Evolutionary conservation across 2,797 vertebrate genomes (phyloP), one percentile per base, ranked within the genome.

Genomic region (Coregonus ussuriensis): DNA sequence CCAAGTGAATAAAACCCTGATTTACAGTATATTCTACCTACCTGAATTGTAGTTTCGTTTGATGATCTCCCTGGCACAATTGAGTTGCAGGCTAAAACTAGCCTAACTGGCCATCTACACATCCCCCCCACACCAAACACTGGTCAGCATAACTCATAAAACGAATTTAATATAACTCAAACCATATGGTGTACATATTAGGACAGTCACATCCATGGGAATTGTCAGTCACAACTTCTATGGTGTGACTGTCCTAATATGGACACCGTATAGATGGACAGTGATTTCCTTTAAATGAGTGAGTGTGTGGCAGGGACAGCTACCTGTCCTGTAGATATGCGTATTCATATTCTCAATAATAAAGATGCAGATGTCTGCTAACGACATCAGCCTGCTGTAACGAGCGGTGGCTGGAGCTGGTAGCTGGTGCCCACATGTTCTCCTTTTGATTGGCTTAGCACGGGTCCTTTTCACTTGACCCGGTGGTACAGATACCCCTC

Each of bases 321-420:
- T 84, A 90, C 89, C 87, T 86, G 88, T 83, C 59, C 25, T 29
- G 59, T 63, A 63, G 21, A 82, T 85, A 81, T 80, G 7, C 25
- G 31, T 54, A 79, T 81, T 77, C 74, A 83, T 83, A 83, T 82
- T 82, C 84, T 84, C 59, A 83, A 77, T 90, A 91, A 93, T 92
- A 85, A 91, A 90, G 89, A 92, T 89, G 82, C 89, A 91, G 89
- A 90, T 91, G 90, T 88, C 56, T 6, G 83, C 80, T 91, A 91
- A 93, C 85, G 83, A 88, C 85, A 88, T 81, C 73, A 79, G 91
- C 91, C 87, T 59, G 73, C 4, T 41, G 73, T 91, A 91, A 91
- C 88, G 90, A 88, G 72, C 81, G 86, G 85, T 83, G 83, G 21
- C 86, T 86, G 82, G 84, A 89, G 87, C 87, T 82, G 54, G 62